Evolutionary conservation across 2,888 invertebrate species (phyloP).

Genomic region (Platycheirus rosarum): DNA sequence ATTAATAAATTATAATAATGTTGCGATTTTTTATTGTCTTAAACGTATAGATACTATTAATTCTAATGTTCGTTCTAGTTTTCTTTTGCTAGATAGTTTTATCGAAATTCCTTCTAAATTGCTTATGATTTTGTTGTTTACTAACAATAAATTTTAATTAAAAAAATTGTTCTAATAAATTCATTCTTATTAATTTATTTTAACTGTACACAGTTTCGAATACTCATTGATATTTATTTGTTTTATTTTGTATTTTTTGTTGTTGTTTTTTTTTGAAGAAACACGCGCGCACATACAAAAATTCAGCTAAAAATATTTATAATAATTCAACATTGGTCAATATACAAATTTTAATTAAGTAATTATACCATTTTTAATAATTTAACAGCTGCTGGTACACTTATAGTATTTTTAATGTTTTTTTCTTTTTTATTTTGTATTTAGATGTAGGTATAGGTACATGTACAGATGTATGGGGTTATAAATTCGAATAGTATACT

Average conservation of each 20-base stretch:
- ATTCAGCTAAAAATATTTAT: slow-evolving; percentile 21
- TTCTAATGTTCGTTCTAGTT: slow-evolving; percentile 7
- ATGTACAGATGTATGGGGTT: slow-evolving; percentile 61
- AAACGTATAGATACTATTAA: slow-evolving; percentile 65
- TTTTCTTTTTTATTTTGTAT: slow-evolving; percentile 18
- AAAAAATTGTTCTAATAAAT: slow-evolving; percentile 54
- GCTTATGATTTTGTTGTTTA: slow-evolving; percentile 34
- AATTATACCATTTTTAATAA: slow-evolving; percentile 21
- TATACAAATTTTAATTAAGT: slow-evolving; percentile 41
- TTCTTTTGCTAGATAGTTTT: neutral
- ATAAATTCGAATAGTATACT: slow-evolving; percentile 53
- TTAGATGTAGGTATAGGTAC: slow-evolving; percentile 28
- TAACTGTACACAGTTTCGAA: slow-evolving; percentile 52
- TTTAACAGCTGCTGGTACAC: slow-evolving; percentile 39
- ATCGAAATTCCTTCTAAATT: slow-evolving; percentile 31
- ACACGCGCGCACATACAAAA: slow-evolving; percentile 53
- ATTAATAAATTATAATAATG: slow-evolving; percentile 14
- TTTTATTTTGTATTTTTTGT: neutral
- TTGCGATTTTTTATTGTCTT: slow-evolving; percentile 65
- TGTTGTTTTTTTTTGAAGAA: slow-evolving; percentile 13
- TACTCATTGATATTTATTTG: neutral
- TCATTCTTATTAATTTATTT: slow-evolving; percentile 46
- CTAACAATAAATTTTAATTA: slow-evolving; percentile 50
- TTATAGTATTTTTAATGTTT: slow-evolving; percentile 5
- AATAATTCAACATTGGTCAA: slow-evolving; percentile 54